These are phyloP conservation scores for Heteromormyrus szaboi DNA, from an alignment of 2,797 vertebrate species.

Conservation along the genomic window DNA sequence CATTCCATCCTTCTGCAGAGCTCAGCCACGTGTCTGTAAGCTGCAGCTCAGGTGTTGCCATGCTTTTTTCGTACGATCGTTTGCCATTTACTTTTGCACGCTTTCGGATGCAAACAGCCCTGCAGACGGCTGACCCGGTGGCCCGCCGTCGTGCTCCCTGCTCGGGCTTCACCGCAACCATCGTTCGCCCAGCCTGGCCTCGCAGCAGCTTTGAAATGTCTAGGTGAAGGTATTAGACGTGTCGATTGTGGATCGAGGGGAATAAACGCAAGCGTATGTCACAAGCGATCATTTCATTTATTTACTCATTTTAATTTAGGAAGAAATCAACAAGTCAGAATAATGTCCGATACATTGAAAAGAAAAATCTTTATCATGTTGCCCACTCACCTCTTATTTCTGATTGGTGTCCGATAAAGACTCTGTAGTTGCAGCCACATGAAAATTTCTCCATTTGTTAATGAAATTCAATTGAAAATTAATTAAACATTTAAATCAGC, in stretches of 20 bases:
- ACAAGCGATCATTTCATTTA: not conserved
- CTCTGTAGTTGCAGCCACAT: not conserved
- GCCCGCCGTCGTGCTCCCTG: not conserved
- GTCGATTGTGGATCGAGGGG: not conserved
- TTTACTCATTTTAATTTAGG: not conserved
- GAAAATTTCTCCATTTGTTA: conserved; percentile 1
- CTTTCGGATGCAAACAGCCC: not conserved
- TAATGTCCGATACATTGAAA: not conserved
- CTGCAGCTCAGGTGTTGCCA: not conserved
- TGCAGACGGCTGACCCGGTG: not conserved
- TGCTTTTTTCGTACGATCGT: not conserved
- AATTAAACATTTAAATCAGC: conserved; percentile 13
- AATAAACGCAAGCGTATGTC: not conserved
- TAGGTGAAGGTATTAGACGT: not conserved
- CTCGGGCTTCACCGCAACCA: not conserved
- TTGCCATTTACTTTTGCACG: not conserved
- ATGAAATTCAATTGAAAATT: conserved; percentile 9
- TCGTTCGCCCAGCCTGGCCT: not conserved
- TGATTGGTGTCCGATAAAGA: not conserved
- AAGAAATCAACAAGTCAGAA: not conserved
- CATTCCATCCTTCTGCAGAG: not conserved
- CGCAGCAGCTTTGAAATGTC: not conserved
- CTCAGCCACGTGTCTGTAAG: conserved; percentile 1
- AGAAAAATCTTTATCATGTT: not conserved
- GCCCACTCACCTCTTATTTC: not conserved